Evolutionary conservation across 2,797 vertebrate species (phyloP).

Genomic region (Phataginus tricuspis): DNA sequence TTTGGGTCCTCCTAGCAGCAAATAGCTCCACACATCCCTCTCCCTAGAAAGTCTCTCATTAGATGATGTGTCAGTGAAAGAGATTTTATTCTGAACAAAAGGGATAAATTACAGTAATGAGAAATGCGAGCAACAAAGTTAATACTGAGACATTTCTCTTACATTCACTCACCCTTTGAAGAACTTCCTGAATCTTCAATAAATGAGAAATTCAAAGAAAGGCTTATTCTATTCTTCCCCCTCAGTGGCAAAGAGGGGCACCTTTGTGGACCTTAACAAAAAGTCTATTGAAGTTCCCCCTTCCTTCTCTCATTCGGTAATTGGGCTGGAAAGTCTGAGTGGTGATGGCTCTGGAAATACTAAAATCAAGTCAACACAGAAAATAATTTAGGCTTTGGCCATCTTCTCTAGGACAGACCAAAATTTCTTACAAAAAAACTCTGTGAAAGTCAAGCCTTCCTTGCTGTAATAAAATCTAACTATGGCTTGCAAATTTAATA

Average conservation of each 20-base stretch:
- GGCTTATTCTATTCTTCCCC: slow-evolving; percentile 66
- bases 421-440: slow-evolving; percentile 40
- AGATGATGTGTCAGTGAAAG: slow-evolving; percentile 25
- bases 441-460: neutral
- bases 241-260: slow-evolving; percentile 68
- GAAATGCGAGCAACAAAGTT: slow-evolving; percentile 64
- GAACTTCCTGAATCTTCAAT: slow-evolving; percentile 69
- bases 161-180: slow-evolving; percentile 49
- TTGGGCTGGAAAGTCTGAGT: slow-evolving; percentile 72
- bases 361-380: slow-evolving; percentile 60
- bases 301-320: slow-evolving; percentile 59
- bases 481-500: slow-evolving; percentile 14
- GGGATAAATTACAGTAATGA: slow-evolving; percentile 47
- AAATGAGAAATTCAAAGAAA: slow-evolving; percentile 76
- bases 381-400: slow-evolving; percentile 47
- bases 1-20: neutral
- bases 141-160: slow-evolving; percentile 64
- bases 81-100: slow-evolving; percentile 55
- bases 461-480: slow-evolving; percentile 52
- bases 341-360: slow-evolving; percentile 57
- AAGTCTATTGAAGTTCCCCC: slow-evolving; percentile 70
- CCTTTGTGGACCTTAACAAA: slow-evolving; percentile 77
- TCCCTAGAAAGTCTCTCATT: neutral
- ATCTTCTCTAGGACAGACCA: slow-evolving; percentile 12
- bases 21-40: neutral